These are phyloP conservation scores for Erebia ligea DNA, from an alignment of 2,888 invertebrate genomes.

Conservation along the genomic window DNA sequence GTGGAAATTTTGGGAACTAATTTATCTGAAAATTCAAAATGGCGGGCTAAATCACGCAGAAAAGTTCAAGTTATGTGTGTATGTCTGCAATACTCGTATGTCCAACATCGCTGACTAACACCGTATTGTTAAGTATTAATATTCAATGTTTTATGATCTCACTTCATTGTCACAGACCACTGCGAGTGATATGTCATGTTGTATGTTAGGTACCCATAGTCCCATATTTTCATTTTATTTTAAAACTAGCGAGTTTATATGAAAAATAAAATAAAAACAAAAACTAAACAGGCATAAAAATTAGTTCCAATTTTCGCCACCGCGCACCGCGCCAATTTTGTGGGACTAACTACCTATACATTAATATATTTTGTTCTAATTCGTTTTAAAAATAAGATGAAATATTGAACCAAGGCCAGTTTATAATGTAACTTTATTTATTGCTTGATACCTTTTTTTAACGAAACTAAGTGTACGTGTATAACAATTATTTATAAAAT, in stretches of 20 bases:
- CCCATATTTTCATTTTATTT: no score
- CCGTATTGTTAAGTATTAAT: slow-evolving; percentile 79
- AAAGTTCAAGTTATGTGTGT: slow-evolving; percentile 16
- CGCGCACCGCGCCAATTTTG: no score
- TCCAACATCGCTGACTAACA: slow-evolving; percentile 53
- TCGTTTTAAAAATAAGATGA: background rate
- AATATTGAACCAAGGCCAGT: slow-evolving; percentile 8
- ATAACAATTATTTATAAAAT: no score
- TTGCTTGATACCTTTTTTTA: background rate
- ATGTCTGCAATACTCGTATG: slow-evolving; percentile 15
- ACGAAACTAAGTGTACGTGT: no score
- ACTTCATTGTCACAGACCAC: slow-evolving; percentile 74
- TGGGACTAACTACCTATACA: no score
- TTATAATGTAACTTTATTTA: slow-evolving; percentile 10
- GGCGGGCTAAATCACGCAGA: slow-evolving; percentile 16
- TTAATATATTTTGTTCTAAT: background rate
- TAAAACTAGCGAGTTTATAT: no score
- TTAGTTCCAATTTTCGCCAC: no score
- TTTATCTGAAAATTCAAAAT: slow-evolving; percentile 5
- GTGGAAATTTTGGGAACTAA: background rate
- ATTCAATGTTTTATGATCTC: slow-evolving; percentile 79
- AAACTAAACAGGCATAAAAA: no score
- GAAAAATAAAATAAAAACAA: no score
- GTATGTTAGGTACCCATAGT: background rate
- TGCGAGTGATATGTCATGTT: slow-evolving; percentile 45